Evolutionary conservation across 1,140 invertebrate genomes (phyloP).

Genomic region (Panulirus ornatus): DNA sequence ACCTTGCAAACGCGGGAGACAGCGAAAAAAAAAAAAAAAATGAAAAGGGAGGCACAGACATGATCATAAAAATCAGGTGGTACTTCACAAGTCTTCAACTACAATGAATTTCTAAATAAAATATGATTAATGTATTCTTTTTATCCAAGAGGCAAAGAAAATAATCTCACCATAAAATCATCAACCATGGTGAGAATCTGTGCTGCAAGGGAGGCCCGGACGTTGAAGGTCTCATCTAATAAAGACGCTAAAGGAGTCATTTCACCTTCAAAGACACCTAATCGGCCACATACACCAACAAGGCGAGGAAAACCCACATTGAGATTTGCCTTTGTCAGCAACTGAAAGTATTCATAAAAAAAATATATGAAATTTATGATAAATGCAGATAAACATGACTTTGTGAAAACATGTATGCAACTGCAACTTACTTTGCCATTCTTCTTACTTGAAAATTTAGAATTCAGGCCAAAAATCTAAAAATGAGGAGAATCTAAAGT

Average conservation of each 20-base stretch:
- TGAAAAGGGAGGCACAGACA: too few species aligned
- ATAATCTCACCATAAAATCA: slow-evolving; percentile 57
- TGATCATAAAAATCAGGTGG: too few species aligned
- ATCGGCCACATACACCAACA: slow-evolving; percentile 55
- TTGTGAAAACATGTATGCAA: too few species aligned
- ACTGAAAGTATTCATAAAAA: neutral
- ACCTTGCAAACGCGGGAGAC: too few species aligned
- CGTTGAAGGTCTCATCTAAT: slow-evolving; percentile 58
- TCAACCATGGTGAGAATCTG: slow-evolving; percentile 64
- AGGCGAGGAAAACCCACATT: slow-evolving; percentile 63
- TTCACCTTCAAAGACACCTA: slow-evolving; percentile 48
- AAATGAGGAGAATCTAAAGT: too few species aligned
- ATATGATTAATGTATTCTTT: neutral
- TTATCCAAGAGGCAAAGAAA: neutral
- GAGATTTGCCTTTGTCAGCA: slow-evolving; percentile 59
- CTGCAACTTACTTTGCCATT: too few species aligned
- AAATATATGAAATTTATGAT: neutral
- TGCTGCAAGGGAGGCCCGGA: slow-evolving; percentile 56
- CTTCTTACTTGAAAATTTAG: too few species aligned
- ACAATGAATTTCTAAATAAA: neutral
- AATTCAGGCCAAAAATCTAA: too few species aligned
- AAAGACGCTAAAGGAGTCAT: slow-evolving; percentile 38
- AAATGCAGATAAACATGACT: neutral
- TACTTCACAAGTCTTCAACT: neutral
- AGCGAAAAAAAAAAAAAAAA: too few species aligned